Percentiles rank a stretch among this genome's conserved stretches.
phyloP scores from a whole-genome alignment of 2,113 vertebrate species.

The Megalops atlanticus region DNA sequence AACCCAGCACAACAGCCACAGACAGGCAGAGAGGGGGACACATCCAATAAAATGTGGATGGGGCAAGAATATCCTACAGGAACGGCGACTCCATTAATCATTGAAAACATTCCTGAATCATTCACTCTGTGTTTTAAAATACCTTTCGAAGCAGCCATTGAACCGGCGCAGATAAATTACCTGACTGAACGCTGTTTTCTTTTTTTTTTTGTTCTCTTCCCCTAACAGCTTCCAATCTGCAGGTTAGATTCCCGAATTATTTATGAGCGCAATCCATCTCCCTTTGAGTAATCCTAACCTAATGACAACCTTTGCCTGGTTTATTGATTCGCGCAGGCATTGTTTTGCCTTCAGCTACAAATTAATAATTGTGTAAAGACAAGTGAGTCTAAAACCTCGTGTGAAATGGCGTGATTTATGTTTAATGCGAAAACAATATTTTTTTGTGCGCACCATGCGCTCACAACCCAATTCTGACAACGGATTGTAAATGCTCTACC shows the following conservation, averaged over 20 bases:
- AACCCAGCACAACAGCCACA: too few relatives aligned
- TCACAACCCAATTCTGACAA: not conserved
- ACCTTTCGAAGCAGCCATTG: not conserved
- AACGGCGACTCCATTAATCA: not conserved
- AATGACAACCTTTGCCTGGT: not conserved
- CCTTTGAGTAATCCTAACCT: conserved; percentile 4
- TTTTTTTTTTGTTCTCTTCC: not conserved
- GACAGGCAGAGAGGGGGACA: too few relatives aligned
- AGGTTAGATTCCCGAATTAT: conserved; percentile 3
- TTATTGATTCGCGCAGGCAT: conserved; percentile 1
- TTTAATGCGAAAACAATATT: not conserved
- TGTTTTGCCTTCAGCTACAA: conserved; percentile 9
- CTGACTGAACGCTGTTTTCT: not conserved
- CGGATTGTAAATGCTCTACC: not conserved
- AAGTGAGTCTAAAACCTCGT: not conserved
- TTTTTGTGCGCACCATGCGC: not conserved
- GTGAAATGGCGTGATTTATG: conserved; percentile 1
- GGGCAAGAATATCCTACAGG: too few relatives aligned
- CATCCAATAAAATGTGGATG: too few relatives aligned
- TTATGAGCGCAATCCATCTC: conserved; percentile 7
- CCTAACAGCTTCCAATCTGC: not conserved
- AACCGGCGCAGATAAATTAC: conserved; percentile 1
- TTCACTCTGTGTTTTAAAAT: not conserved
- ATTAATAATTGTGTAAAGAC: conserved; percentile 6
- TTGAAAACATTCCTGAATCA: not conserved